These are phyloP conservation scores for Melanotaenia trifasciata DNA, from an alignment of 2,797 vertebrate genomes.

Conservation along the genomic window DNA sequence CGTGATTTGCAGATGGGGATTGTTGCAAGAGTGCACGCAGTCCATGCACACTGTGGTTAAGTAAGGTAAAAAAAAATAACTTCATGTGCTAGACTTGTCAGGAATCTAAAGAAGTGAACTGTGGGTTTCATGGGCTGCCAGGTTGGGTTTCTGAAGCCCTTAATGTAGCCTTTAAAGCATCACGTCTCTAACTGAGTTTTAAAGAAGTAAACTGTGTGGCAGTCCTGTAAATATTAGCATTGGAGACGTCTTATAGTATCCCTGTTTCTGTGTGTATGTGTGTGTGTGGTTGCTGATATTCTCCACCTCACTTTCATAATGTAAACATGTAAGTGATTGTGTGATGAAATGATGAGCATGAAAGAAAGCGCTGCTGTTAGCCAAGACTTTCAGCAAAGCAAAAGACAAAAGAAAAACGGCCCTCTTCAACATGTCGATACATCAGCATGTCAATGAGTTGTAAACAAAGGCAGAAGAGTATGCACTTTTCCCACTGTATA, in stretches of 20 bases:
- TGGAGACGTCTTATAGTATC: slow-evolving; percentile 36
- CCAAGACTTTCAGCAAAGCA: slow-evolving; percentile 33
- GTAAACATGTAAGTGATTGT: slow-evolving; percentile 10
- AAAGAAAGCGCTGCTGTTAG: slow-evolving; percentile 20
- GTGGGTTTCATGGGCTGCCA: slow-evolving; percentile 39
- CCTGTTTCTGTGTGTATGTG: slow-evolving; percentile 16
- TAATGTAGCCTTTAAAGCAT: slow-evolving; percentile 69
- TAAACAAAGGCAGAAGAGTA: slow-evolving; percentile 71
- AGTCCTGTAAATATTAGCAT: slow-evolving; percentile 72
- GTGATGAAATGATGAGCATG: slow-evolving; percentile 20
- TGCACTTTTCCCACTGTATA: slow-evolving; percentile 71
- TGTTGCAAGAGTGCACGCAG: slow-evolving; percentile 1
- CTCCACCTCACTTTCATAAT: slow-evolving; percentile 39
- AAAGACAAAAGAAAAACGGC: slow-evolving; percentile 14
- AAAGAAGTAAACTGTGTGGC: slow-evolving; percentile 63
- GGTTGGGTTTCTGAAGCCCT: slow-evolving; percentile 53
- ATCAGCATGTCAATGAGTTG: slow-evolving; percentile 48
- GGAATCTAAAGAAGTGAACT: slow-evolving; percentile 17
- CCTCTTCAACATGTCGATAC: slow-evolving; percentile 41
- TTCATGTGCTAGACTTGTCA: slow-evolving; percentile 14
- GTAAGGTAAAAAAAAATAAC: slow-evolving; percentile 14
- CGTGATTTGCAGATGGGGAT: slow-evolving; percentile 31
- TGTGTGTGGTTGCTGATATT: slow-evolving; percentile 38
- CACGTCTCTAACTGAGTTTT: slow-evolving; percentile 46
- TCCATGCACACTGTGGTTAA: slow-evolving; percentile 23